phyloP scores from a whole-genome alignment of 2,113 vertebrate species.

The Leptodactylus fuscus region DNA sequence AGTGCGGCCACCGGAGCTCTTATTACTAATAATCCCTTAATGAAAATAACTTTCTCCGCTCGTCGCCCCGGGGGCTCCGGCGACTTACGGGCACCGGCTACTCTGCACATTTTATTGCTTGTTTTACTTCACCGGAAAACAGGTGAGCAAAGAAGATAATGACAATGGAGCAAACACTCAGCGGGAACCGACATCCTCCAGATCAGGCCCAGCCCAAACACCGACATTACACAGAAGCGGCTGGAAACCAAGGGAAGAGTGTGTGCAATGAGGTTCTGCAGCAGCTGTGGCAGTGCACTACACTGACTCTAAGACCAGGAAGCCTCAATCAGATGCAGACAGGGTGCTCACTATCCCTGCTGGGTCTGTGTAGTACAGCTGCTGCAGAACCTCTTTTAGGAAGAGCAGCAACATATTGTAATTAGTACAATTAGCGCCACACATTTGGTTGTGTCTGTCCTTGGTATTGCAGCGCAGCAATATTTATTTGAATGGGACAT shows the following conservation, averaged over 20 bases:
- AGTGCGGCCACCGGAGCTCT: not conserved
- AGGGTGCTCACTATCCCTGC: no score
- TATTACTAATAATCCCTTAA: slow-evolving; percentile 57
- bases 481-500: no score
- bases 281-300: not conserved
- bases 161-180: not conserved
- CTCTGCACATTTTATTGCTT: not conserved
- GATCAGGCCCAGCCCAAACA: not conserved
- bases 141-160: slow-evolving; percentile 16
- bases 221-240: not conserved
- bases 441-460: no score
- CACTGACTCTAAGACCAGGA: no score
- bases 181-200: not conserved
- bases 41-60: slow-evolving; percentile 18
- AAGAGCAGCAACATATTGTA: no score
- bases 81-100: not conserved
- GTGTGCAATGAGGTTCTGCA: not conserved
- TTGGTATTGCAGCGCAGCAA: no score
- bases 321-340: no score
- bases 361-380: no score
- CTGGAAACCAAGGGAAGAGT: not conserved
- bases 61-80: not conserved
- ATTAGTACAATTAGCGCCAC: no score
- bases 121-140: not conserved
- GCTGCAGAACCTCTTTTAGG: no score